Evolutionary conservation across 2,888 invertebrate genomes (phyloP).

Genomic region (Rhimphoctona megacephalus): DNA sequence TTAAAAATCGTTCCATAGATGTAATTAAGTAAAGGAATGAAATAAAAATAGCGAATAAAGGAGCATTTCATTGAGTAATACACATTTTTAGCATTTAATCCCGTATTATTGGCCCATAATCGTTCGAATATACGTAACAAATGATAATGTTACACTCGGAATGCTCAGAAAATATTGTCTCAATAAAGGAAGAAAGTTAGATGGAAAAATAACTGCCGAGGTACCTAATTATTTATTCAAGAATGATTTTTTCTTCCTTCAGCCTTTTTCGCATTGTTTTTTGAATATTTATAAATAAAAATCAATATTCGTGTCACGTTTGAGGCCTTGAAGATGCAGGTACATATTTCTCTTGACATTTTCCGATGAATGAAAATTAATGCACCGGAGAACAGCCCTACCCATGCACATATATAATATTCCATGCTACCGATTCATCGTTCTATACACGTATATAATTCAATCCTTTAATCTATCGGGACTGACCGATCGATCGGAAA

Average conservation of each 20-base stretch:
- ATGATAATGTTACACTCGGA: too few species aligned
- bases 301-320: background rate
- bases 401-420: constrained; percentile 39
- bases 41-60: background rate
- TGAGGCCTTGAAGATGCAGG: constrained; percentile 14
- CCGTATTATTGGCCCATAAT: too few species aligned
- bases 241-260: background rate
- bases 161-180: too few species aligned
- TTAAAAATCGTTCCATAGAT: too few species aligned
- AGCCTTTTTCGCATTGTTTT: background rate
- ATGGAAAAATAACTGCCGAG: too few species aligned
- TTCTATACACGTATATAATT: constrained; percentile 30
- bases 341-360: constrained; percentile 43
- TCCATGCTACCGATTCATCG: constrained; percentile 40
- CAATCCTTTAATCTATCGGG: constrained; percentile 49
- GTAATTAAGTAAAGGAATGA: background rate
- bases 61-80: too few species aligned
- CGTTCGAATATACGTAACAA: too few species aligned
- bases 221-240: too few species aligned
- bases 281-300: background rate
- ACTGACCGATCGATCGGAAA: constrained; percentile 59
- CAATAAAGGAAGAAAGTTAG: too few species aligned
- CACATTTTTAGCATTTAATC: too few species aligned
- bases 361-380: constrained; percentile 52
- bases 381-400: constrained; percentile 39